These are phyloP conservation scores for Archaeoteleia sp. DNA, from an alignment of 2,888 invertebrate genomes.

Conservation along the genomic window DNA sequence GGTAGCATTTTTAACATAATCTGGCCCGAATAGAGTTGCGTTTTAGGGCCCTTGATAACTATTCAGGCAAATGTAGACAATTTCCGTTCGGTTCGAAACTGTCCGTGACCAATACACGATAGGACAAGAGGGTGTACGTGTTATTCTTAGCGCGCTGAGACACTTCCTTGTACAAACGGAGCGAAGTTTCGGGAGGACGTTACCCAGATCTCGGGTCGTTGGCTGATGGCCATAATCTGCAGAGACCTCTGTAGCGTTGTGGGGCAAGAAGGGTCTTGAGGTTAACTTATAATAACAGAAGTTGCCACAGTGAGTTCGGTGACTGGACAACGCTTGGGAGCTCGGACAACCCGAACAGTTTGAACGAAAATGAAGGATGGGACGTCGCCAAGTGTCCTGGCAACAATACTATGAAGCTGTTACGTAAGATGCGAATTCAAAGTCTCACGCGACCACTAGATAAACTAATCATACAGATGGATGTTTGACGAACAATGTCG, in stretches of 20 bases:
- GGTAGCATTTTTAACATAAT: no score
- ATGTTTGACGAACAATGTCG: constrained; percentile 13
- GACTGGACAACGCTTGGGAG: constrained; percentile 69
- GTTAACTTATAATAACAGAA: constrained; percentile 76
- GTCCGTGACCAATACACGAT: constrained; percentile 36
- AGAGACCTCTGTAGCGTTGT: constrained; percentile 54
- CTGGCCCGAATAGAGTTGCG: no score
- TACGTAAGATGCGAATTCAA: constrained; percentile 68
- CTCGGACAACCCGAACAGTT: constrained; percentile 64
- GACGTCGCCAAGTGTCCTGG: constrained; percentile 73
- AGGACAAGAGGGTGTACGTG: constrained; percentile 67
- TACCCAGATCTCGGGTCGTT: constrained; percentile 68
- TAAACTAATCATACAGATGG: constrained; percentile 56
- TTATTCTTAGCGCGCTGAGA: constrained; percentile 71
- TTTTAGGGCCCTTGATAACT: no score
- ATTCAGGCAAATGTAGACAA: no score
- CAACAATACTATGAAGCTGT: constrained; percentile 67
- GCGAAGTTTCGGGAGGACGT: constrained; percentile 66
- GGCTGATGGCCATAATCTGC: constrained; percentile 74
- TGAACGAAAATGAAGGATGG: constrained; percentile 72
- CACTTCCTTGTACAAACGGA: constrained; percentile 72
- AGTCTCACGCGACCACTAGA: constrained; percentile 61
- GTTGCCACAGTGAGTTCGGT: constrained; percentile 70
- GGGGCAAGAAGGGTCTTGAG: constrained; percentile 56
- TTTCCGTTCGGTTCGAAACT: constrained; percentile 25